Evolutionary conservation across 2,113 vertebrate species (phyloP), one percentile per base, ranked within the genome.

Genomic region (Phainopepla nitens): DNA sequence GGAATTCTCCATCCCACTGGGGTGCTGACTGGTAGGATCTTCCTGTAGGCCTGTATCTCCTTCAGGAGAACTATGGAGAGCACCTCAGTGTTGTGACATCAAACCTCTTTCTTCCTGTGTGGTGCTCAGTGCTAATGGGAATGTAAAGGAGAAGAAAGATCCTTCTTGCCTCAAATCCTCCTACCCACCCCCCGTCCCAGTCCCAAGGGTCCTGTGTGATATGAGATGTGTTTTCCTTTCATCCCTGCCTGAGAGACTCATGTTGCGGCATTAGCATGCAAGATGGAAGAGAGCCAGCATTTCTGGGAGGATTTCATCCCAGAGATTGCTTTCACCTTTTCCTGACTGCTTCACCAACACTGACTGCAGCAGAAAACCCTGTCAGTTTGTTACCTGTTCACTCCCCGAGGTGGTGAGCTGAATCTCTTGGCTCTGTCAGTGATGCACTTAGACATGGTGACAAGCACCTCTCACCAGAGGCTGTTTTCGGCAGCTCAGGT

Each of bases 141-240:
- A 72, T n/a, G 60, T 80, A 91, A 92, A 93, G 60, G 69, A 89
- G 82, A 91, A 94, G 23, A 94, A 83, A 94, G 66, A 94, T 87
- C 57, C 93, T 93, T 96, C 68, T 94, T 69, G 65, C 56, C 41
- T 82, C 41, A 87, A 94, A 82, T 93, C 50, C 76, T 93, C 54
- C 72, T 56, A n/a, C n/a, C n/a, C n/a, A 82, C 62, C 61, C 50
- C 23, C 47, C 0, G 0, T 84, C 41, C 47, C 39, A 33, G 36
- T 96, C 87, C 47, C 87, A 85, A 57, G 68, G 66, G 86, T 54
- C 94, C 33, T 0, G 7, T 90, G 76, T 76, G 90, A 93, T 94
- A 95, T 7, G 49, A 95, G 90, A 95, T 49, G 24, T 87, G 85
- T 93, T 95, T 96, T 93, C 58, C 76, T 94, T 97, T 94, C 91